Percentiles rank a stretch among this genome's conserved stretches.
Evolutionary conservation across 2,888 invertebrate genomes (phyloP).

Genomic region (Hetaerina titia): DNA sequence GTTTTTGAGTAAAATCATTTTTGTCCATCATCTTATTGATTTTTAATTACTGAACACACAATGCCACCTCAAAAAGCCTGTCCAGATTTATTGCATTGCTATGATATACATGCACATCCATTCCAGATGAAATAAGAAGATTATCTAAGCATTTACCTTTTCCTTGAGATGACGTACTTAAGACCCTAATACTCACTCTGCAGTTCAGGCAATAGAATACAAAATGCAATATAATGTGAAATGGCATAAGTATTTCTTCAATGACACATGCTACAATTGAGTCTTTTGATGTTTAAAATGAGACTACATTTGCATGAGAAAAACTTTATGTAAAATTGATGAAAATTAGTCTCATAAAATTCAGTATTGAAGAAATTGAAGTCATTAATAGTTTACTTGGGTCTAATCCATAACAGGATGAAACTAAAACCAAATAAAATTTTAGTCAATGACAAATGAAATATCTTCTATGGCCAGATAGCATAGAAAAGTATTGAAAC

Average conservation of each 20-base stretch:
- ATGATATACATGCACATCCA: neutral
- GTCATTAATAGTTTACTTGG: neutral
- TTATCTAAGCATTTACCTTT: neutral
- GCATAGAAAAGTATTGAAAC: constrained; percentile 45
- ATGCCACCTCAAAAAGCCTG: neutral
- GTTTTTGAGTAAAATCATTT: neutral
- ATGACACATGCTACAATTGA: neutral
- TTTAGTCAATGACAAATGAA: neutral
- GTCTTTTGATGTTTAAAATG: neutral
- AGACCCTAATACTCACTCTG: neutral
- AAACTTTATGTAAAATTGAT: neutral
- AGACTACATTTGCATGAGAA: neutral
- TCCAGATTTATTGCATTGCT: neutral
- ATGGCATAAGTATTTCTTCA: neutral
- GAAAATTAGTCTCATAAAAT: neutral
- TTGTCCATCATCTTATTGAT: neutral
- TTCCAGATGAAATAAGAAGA: neutral
- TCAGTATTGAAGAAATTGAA: neutral
- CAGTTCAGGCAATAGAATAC: neutral
- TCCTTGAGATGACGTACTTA: neutral
- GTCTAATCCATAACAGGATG: neutral
- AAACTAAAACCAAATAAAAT: constrained; percentile 34
- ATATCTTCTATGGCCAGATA: neutral
- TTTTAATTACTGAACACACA: neutral
- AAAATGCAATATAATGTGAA: neutral